Percentiles rank a stretch among this genome's conserved stretches.
Conservation (phyloP, 2,888 invertebrate genomes). For the Microplitis deprimator region DNA sequence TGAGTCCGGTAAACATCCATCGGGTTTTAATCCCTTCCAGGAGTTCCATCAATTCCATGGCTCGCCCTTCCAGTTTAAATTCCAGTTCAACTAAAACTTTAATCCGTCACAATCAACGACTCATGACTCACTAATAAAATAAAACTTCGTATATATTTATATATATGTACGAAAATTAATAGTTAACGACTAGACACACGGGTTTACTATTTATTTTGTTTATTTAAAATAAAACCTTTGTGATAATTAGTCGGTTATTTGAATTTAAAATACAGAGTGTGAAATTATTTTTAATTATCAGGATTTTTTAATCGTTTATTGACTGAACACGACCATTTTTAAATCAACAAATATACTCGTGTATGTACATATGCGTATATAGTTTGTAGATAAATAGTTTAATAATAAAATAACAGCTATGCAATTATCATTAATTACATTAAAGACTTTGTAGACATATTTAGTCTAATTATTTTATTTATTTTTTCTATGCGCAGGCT, state of each 20-base stretch:
- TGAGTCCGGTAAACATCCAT: conserved; percentile 79
- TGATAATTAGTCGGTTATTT: background rate
- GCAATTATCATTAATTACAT: background rate
- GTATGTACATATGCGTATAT: background rate
- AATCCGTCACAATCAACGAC: background rate
- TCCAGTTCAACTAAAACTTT: conserved; percentile 86
- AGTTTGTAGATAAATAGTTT: background rate
- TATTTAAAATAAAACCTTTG: background rate
- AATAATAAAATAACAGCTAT: background rate
- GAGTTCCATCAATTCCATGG: conserved; percentile 85
- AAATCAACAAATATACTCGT: background rate
- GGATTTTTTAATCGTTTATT: background rate
- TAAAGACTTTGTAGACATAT: background rate
- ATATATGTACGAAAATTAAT: conserved; percentile 25
- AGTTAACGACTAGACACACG: background rate
- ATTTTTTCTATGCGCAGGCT: too few relatives aligned
- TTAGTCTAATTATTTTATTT: too few relatives aligned
- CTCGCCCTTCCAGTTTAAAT: conserved; percentile 96
- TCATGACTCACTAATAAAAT: background rate
- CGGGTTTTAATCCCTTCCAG: conserved; percentile 79
- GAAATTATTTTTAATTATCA: background rate
- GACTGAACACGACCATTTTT: background rate
- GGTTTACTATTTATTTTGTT: background rate
- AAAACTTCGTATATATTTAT: background rate
- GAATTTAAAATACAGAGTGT: background rate